phyloP scores from a whole-genome alignment of 2,888 invertebrate species.

The Sesia bembeciformis region DNA sequence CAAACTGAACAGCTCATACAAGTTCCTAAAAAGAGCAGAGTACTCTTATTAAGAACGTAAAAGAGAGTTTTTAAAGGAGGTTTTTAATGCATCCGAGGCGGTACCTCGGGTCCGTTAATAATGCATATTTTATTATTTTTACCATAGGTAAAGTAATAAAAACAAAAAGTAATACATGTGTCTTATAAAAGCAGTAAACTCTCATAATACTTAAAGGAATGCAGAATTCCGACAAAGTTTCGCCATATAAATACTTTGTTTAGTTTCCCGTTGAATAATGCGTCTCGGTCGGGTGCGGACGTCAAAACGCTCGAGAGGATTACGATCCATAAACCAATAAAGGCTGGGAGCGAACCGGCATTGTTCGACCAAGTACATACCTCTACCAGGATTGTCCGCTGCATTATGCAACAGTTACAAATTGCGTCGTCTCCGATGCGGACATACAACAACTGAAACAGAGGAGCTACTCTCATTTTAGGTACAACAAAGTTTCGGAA shows the following conservation, averaged over 20 bases:
- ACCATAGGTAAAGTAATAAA: no score
- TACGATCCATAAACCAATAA: not conserved
- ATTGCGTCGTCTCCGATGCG: conserved; percentile 15
- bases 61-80: no score
- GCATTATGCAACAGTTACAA: conserved; percentile 25
- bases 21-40: no score
- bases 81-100: no score
- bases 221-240: not conserved
- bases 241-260: not conserved
- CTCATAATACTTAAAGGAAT: not conserved
- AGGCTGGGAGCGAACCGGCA: conserved; percentile 5
- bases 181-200: not conserved
- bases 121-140: no score
- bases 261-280: not conserved
- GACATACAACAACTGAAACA: not conserved
- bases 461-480: not conserved
- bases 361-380: conserved; percentile 6
- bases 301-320: not conserved
- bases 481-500: no score
- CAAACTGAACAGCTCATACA: no score
- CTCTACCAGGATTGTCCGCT: conserved; percentile 8
- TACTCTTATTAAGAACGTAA: no score
- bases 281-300: not conserved
- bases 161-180: no score
- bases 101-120: no score